Evolutionary conservation across 2,113 vertebrate genomes (phyloP), one percentile per base, ranked within the genome.

Genomic region (Struthidea cinerea): DNA sequence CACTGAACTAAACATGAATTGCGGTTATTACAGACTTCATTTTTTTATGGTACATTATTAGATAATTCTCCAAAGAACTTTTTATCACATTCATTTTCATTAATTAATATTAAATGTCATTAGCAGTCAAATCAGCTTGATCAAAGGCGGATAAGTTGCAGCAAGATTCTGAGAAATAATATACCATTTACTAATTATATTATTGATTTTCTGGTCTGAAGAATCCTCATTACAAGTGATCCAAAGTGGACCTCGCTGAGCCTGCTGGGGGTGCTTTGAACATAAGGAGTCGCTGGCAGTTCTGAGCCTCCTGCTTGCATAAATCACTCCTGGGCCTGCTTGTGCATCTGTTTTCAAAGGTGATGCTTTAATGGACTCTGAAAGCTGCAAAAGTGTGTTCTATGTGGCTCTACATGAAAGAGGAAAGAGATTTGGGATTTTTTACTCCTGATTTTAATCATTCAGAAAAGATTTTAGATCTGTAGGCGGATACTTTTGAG

Each of bases 111-210:
- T 94, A 97, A 95, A 96, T 79, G 94, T 97, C 93, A 50, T 98
- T 97, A 98, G 93, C 90, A 97, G 96, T 97, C 95, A 97, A 87
- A 91, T 94, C 57, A 24, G 71, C 92, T 90, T 96, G 98, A 98
- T 98, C 98, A 98, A 98, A 98, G 98, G 53, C 90, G 49, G 94
- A 90, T 98, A 97, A 98, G 98, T 98, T 96, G 95, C 97, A 97
- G 98, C 94, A 98, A 98, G 98, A 98, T 98, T 98, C 96, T 97
- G 97, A 97, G 96, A 90, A 98, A 97, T 95, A 97, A 95, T 94
- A 80, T 89, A 96, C 96, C 98, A 96, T 97, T 96, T 98, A 96
- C 97, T 98, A 98, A 98, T 98, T 97, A 96, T 96, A 73, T 96
- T 97, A 98, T 98, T 98, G 98, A 98, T 97, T 97, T 98, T 97